These are phyloP conservation scores for Napeogenes inachia DNA, from an alignment of 2,888 invertebrate species.

Conservation along the genomic window DNA sequence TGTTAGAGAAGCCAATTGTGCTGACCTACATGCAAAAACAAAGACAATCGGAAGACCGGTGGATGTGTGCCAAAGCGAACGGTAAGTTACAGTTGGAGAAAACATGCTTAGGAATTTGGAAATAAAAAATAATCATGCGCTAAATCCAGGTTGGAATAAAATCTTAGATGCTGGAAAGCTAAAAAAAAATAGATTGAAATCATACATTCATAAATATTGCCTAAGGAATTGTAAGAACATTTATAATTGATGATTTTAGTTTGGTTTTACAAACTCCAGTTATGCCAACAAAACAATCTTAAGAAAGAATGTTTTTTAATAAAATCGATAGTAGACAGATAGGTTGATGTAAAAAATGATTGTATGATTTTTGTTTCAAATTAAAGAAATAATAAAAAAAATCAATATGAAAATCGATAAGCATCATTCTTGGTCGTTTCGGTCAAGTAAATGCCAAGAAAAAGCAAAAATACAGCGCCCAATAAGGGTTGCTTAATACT, in stretches of 20 bases:
- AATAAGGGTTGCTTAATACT: constrained; percentile 59
- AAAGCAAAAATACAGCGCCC: constrained; percentile 67
- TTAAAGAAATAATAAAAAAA: constrained; percentile 33
- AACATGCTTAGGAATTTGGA: constrained; percentile 58
- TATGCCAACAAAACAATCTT: background rate
- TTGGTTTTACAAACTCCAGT: too few species aligned
- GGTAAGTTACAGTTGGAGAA: constrained; percentile 50
- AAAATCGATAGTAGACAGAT: background rate
- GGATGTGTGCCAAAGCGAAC: constrained; percentile 49
- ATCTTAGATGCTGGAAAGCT: constrained; percentile 44
- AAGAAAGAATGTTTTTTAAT: too few species aligned
- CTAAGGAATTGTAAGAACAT: too few species aligned
- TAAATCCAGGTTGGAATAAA: constrained; percentile 21
- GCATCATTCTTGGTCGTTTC: constrained; percentile 46
- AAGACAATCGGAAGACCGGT: constrained; percentile 38
- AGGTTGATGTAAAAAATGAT: constrained; percentile 31
- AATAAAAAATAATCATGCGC: constrained; percentile 27
- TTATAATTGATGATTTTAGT: too few species aligned
- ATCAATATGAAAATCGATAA: constrained; percentile 44
- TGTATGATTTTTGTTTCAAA: constrained; percentile 38
- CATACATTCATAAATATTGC: constrained; percentile 39
- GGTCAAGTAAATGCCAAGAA: constrained; percentile 46
- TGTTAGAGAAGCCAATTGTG: constrained; percentile 34
- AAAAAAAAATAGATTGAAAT: constrained; percentile 42
- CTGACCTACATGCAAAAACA: constrained; percentile 30